Conservation (phyloP, 2,797 vertebrate genomes). For the Gymnothorax reevesii region DNA sequence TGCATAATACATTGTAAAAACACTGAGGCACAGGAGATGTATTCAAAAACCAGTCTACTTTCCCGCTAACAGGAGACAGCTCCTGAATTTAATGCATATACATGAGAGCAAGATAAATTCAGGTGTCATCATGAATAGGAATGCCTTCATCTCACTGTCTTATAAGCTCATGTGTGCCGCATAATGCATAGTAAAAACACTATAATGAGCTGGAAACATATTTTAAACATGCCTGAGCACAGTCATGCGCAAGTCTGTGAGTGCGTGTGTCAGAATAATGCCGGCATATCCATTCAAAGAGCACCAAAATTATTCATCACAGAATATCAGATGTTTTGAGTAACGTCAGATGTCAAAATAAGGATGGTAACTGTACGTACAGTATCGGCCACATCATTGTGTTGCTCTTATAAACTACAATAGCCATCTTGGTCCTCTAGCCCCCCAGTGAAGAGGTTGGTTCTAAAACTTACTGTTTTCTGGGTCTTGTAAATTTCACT, state of each 20-base stretch:
- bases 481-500: background rate
- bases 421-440: background rate
- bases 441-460: background rate
- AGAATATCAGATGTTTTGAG: too few relatives aligned
- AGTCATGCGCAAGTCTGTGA: too few relatives aligned
- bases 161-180: background rate
- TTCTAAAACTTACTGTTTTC: background rate
- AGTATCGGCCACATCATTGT: background rate
- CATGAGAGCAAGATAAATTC: too few relatives aligned
- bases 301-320: too few relatives aligned
- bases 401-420: background rate
- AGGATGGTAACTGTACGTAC: too few relatives aligned
- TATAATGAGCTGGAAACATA: background rate
- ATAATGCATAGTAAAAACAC: background rate
- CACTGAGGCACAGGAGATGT: background rate
- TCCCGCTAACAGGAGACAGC: background rate
- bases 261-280: too few relatives aligned
- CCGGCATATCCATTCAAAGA: too few relatives aligned
- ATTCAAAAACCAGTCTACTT: too few relatives aligned
- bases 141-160: background rate
- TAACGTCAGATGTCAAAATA: background rate
- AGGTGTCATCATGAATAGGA: background rate
- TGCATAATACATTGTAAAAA: background rate
- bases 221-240: too few relatives aligned
- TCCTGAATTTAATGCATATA: background rate